Conservation (phyloP, 2,888 invertebrate genomes). For the Euphydryas editha region DNA sequence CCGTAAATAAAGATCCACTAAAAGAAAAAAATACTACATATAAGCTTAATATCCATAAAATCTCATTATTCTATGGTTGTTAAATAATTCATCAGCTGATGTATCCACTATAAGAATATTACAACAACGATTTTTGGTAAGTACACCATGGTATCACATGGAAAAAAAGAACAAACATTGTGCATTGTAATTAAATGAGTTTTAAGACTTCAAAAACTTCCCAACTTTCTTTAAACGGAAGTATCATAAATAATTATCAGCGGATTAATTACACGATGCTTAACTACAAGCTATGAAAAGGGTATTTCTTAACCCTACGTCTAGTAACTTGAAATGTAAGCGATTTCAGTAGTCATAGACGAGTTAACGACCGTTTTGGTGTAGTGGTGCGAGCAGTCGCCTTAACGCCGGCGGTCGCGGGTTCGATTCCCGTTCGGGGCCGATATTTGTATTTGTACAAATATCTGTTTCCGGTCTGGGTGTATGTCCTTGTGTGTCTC, state of each 20-base stretch:
- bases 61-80: background rate
- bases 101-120: background rate
- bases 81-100: background rate
- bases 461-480: no score
- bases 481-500: no score
- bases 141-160: background rate
- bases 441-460: no score
- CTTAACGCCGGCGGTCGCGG: no score
- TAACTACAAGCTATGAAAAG: background rate
- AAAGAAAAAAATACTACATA: slow-evolving; percentile 1
- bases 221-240: slow-evolving; percentile 5
- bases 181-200: background rate
- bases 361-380: no score
- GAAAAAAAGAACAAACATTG: slow-evolving; percentile 3
- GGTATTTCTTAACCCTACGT: slow-evolving; percentile 73
- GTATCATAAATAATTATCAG: background rate
- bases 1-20: slow-evolving; percentile 23
- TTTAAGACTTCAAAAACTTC: background rate
- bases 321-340: slow-evolving; percentile 68
- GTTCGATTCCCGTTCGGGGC: no score
- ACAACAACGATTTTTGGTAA: background rate
- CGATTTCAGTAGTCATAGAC: slow-evolving; percentile 19
- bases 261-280: background rate
- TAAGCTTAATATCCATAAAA: background rate
- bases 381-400: no score